Evolutionary conservation across 2,113 vertebrate species (phyloP).

Genomic region (Onychostoma macrolepis): DNA sequence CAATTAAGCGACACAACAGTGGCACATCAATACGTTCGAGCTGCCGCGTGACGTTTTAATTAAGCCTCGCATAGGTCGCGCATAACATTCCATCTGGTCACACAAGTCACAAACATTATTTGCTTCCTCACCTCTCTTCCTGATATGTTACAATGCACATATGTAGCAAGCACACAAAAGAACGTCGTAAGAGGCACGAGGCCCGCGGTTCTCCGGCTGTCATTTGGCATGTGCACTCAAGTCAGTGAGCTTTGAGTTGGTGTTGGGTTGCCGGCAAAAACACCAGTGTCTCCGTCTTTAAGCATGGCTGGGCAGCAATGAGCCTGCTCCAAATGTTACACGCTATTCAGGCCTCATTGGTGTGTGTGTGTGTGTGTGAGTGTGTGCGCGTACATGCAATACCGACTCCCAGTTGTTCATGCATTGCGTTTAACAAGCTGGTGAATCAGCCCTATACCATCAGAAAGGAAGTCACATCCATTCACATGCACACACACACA

Average conservation of each 20-base stretch:
- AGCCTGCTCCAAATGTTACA: conserved; percentile 50
- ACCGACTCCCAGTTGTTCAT: conserved; percentile 19
- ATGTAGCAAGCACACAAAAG: background rate
- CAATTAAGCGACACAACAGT: conserved; percentile 21
- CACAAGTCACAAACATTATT: conserved; percentile 13
- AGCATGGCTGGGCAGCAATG: conserved; percentile 54
- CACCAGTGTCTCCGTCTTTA: conserved; percentile 42
- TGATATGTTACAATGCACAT: background rate
- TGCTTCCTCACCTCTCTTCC: background rate
- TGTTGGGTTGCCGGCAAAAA: conserved; percentile 38
- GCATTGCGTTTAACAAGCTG: conserved; percentile 51
- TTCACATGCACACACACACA: background rate
- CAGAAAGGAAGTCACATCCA: conserved; percentile 6
- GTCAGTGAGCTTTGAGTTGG: conserved; percentile 39
- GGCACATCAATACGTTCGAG: conserved; percentile 20
- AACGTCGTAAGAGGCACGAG: conserved; percentile 2
- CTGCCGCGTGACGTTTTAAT: background rate
- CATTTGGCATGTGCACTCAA: conserved; percentile 37
- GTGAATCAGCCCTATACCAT: conserved; percentile 21
- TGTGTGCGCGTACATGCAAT: background rate
- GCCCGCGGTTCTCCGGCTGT: background rate
- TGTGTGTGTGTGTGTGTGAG: background rate
- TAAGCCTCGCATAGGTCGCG: background rate
- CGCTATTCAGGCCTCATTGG: conserved; percentile 26
- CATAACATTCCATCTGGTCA: background rate